Base-by-base conservation (phyloP, 2,797 vertebrate species). In the Neosilurus hyrtlii region DNA sequence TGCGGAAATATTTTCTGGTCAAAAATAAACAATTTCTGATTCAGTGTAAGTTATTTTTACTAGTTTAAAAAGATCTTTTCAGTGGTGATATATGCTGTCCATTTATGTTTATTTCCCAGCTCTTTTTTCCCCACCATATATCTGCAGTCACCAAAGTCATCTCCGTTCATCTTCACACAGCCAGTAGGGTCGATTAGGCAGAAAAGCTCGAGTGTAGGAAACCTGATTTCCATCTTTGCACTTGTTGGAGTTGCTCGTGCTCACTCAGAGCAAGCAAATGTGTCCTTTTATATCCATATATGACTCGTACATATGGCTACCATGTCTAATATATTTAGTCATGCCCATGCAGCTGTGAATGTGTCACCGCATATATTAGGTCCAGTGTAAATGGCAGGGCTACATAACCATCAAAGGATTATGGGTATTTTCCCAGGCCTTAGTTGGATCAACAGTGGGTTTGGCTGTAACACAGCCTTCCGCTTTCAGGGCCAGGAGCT, bases 391-490 rank as follows among this genome's bases (percentile, higher is more conserved):
- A 70, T 61, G 74, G 82, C 37, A 83, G 54, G 20, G 66, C 56
- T 51, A 77, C 66, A 43, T 59, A 54, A 79, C 66, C 63, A 83
- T 79, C 66, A 79, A 52, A 51, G 75, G 82, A 83, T 83, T 83
- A 79, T 83, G 75, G 82, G 75, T 79, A 71, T 79, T 79, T 72
- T 83, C 67, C 76, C 82, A 79, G 57, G 75, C 82, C 67, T 83
- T 71, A 72, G 24, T 83, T 83, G 75, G 76, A 77, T 83, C 82
- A 83, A 79, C 82, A 83, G 57, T 56, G 67, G 77, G 75, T 83
- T 71, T 79, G 67, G 68, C 62, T 75, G 72, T 82, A 76, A 82
- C 81, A 59, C 35, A 67, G 81, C 52, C 81, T 76, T 37, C 54
- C 16, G n/a, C 62, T 82, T 82, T 76, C 16, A 82, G 81, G 73